Evolutionary conservation across 1,140 invertebrate species (phyloP).

Genomic region (Diplogasteroides magnus): DNA sequence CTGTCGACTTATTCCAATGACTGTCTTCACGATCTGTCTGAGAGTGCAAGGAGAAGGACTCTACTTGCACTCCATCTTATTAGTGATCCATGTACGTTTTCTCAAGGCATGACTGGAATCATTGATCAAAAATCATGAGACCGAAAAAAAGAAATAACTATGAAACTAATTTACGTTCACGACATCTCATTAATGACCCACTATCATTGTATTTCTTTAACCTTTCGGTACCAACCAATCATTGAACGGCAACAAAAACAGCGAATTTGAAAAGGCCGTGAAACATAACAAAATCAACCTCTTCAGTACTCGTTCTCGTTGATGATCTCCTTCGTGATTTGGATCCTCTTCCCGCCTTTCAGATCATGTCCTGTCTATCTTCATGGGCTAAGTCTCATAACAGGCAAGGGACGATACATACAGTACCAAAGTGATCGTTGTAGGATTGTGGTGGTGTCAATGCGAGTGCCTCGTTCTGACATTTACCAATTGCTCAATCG

Average conservation of each 20-base stretch:
- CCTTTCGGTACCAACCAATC: too few relatives aligned
- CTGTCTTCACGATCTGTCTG: slow-evolving; percentile 15
- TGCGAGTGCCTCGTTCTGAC: slow-evolving; percentile 25
- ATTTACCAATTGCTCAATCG: slow-evolving; percentile 24
- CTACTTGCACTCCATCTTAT: slow-evolving; percentile 15
- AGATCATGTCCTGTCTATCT: slow-evolving; percentile 27
- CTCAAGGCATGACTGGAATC: not conserved
- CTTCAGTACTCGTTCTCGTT: slow-evolving; percentile 24
- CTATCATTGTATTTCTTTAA: too few relatives aligned
- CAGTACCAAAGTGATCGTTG: too few relatives aligned
- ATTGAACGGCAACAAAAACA: too few relatives aligned
- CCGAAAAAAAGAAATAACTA: not conserved
- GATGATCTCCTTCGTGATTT: slow-evolving; percentile 24
- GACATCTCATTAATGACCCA: too few relatives aligned
- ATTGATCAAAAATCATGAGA: not conserved
- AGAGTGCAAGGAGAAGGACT: slow-evolving; percentile 19
- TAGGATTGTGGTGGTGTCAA: slow-evolving; percentile 18
- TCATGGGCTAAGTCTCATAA: slow-evolving; percentile 18
- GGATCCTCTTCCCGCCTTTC: slow-evolving; percentile 21
- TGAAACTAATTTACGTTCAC: too few relatives aligned
- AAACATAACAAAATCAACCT: not conserved
- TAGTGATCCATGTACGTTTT: slow-evolving; percentile 20
- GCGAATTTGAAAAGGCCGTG: not conserved
- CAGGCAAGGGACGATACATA: not conserved
- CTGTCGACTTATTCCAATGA: slow-evolving; percentile 9